A percentile compares a stretch with the other conserved stretches of the same genome.
Evolutionary conservation across 2,113 vertebrate genomes (phyloP).

Genomic region (Bubo bubo): DNA sequence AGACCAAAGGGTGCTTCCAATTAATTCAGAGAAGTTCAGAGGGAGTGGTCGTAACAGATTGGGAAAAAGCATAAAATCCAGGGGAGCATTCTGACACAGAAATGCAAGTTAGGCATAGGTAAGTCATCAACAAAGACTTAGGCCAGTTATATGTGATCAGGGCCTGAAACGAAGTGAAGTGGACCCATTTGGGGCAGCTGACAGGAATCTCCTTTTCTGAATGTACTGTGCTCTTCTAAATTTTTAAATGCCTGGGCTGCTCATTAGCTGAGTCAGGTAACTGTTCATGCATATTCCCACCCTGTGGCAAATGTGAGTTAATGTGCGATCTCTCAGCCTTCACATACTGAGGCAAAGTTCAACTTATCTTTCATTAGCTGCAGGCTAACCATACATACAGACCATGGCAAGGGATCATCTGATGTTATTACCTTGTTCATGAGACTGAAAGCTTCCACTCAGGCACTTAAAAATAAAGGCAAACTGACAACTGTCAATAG

Average conservation of each 20-base stretch:
- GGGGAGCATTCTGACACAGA: neutral
- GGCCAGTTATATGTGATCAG: neutral
- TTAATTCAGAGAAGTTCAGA: conserved; percentile 6
- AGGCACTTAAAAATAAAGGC: neutral
- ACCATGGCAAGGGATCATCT: neutral
- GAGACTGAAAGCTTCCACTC: neutral
- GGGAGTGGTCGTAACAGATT: neutral
- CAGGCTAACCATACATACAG: neutral
- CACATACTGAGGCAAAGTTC: neutral
- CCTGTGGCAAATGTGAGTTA: neutral
- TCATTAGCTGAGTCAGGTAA: neutral
- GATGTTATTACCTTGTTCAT: neutral
- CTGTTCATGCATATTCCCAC: neutral
- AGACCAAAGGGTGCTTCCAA: neutral
- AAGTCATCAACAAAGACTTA: neutral
- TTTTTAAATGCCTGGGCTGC: neutral
- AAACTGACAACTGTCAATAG: neutral
- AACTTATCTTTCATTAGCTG: neutral
- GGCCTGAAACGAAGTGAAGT: neutral
- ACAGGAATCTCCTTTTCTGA: neutral
- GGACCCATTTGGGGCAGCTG: neutral
- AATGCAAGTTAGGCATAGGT: neutral
- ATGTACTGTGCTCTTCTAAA: neutral
- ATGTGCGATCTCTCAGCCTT: neutral
- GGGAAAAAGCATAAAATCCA: conserved; percentile 24